Conservation (phyloP, 2,113 vertebrate species). For the Cyanoderma ruficeps region DNA sequence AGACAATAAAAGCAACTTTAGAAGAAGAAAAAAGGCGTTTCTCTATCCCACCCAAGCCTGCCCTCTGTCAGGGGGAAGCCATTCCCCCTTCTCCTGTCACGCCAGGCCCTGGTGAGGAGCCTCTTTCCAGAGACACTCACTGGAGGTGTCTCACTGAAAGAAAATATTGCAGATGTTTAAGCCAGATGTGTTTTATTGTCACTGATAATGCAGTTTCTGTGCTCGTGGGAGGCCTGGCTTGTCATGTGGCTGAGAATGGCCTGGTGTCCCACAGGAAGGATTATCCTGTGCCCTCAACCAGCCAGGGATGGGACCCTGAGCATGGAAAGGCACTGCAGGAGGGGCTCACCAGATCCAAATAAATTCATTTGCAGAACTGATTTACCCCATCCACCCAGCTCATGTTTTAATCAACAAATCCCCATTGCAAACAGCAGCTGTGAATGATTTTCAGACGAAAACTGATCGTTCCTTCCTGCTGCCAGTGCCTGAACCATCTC, state of each 20-base stretch:
- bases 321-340: accelerated
- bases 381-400: background rate
- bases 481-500: background rate
- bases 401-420: background rate
- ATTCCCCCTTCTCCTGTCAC: background rate
- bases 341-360: background rate
- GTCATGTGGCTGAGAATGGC: background rate
- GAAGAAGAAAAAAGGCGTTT: background rate
- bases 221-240: background rate
- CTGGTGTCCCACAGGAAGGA: background rate
- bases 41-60: background rate
- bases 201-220: background rate
- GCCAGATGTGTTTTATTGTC: background rate
- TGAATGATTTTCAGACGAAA: background rate
- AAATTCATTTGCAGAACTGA: background rate
- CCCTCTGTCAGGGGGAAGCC: background rate
- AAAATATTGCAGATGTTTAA: background rate
- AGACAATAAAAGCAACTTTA: background rate
- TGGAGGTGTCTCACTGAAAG: background rate
- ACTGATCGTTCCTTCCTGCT: background rate
- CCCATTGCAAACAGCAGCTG: background rate
- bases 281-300: accelerated
- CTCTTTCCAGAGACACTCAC: background rate
- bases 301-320: background rate
- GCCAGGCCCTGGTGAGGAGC: background rate